Percentiles rank a stretch among this genome's conserved stretches.
These are phyloP conservation scores for Stenoptilia bipunctidactyla DNA, from an alignment of 2,888 invertebrate species.

Conservation along the genomic window DNA sequence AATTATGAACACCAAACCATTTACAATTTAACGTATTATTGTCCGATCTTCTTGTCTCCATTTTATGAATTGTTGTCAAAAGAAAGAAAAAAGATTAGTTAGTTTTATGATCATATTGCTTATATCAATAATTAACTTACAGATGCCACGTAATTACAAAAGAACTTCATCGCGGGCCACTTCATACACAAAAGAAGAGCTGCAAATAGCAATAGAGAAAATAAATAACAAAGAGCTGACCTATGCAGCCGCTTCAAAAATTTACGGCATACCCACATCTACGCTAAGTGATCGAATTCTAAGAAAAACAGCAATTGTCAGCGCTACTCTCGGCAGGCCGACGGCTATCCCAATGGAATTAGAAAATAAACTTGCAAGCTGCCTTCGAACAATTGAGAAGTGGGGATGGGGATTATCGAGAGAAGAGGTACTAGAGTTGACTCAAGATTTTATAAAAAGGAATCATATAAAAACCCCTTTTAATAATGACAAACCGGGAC, in stretches of 20 bases:
- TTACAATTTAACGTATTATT: too few relatives aligned
- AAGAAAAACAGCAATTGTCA: slow-evolving; percentile 8
- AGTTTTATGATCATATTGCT: not conserved
- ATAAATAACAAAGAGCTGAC: slow-evolving; percentile 11
- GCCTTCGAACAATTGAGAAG: not conserved
- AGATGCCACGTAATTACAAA: slow-evolving; percentile 9
- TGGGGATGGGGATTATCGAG: not conserved
- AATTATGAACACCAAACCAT: too few relatives aligned
- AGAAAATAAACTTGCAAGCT: not conserved
- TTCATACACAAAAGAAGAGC: slow-evolving; percentile 6
- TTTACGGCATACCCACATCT: slow-evolving; percentile 13
- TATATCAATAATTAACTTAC: not conserved
- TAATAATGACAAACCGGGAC: slow-evolving; percentile 3
- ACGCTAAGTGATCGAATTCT: slow-evolving; percentile 9
- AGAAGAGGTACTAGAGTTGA: not conserved
- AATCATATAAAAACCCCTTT: not conserved
- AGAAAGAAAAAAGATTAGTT: not conserved
- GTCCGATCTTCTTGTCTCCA: too few relatives aligned
- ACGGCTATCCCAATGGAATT: not conserved
- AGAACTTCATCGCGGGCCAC: slow-evolving; percentile 10
- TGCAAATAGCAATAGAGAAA: slow-evolving; percentile 9
- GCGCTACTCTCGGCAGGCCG: not conserved
- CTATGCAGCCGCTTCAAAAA: slow-evolving; percentile 10
- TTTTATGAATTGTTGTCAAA: too few relatives aligned
- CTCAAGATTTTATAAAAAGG: not conserved